Evolutionary conservation across 2,888 invertebrate genomes (phyloP).

Genomic region (Aquatica leii): DNA sequence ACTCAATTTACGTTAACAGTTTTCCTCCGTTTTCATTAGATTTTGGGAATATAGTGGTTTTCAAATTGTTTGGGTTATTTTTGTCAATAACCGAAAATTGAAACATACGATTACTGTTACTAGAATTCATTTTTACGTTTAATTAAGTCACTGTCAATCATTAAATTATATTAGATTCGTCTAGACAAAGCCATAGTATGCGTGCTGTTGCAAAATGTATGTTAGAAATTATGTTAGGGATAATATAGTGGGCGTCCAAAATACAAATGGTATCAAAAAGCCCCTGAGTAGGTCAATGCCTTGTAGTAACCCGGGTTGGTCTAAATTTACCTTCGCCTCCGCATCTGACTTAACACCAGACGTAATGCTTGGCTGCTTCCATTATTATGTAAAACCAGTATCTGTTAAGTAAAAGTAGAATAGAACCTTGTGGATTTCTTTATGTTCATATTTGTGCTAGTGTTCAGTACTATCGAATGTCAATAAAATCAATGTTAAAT

Average conservation of each 20-base stretch:
- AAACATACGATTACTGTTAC: no score
- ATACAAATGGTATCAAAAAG: conserved; percentile 16
- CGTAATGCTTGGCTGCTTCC: conserved; percentile 37
- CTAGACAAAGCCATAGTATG: no score
- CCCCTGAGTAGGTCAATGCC: conserved; percentile 35
- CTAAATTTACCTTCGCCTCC: conserved; percentile 38
- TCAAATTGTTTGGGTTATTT: no score
- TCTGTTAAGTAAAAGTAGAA: conserved; percentile 32
- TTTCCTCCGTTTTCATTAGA: no score
- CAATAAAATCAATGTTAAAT: no score
- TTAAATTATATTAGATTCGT: no score
- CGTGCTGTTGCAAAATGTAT: no score
- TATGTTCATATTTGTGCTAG: background rate
- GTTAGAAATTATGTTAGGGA: background rate
- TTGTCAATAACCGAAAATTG: no score
- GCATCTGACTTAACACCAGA: conserved; percentile 36
- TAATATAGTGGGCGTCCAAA: conserved; percentile 2
- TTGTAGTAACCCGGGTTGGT: conserved; percentile 36
- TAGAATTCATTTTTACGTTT: no score
- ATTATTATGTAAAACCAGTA: conserved; percentile 33
- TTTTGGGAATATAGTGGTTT: no score
- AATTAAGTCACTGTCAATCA: no score
- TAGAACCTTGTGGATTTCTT: conserved; percentile 22
- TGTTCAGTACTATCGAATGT: background rate
- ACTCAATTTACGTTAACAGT: no score